phyloP scores from a whole-genome alignment of 2,888 invertebrate genomes.

The Ophioninae sp. region DNA sequence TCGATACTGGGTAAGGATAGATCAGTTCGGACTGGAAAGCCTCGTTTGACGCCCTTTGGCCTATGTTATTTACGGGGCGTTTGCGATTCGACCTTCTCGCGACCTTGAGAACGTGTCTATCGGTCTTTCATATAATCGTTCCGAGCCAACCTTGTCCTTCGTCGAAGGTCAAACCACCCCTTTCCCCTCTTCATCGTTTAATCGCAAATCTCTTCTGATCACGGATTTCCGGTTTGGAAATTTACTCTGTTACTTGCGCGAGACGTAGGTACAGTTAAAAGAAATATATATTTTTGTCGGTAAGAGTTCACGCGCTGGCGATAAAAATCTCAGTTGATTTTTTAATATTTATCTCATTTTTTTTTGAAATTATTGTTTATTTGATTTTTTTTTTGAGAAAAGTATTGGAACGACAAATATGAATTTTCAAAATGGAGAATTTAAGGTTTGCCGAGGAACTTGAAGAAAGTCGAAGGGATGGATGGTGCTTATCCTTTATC shows the following conservation, averaged over 20 bases:
- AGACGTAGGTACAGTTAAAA: neutral
- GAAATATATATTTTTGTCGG: neutral
- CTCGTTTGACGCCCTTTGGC: constrained; percentile 59
- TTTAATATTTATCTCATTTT: neutral
- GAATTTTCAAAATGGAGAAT: neutral
- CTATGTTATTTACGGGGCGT: constrained; percentile 48
- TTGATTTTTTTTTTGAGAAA: neutral
- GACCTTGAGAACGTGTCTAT: constrained; percentile 55
- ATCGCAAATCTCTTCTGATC: neutral
- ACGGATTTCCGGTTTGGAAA: neutral
- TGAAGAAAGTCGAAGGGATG: neutral
- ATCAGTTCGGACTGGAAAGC: constrained; percentile 7
- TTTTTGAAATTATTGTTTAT: neutral
- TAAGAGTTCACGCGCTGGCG: neutral
- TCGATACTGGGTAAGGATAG: neutral
- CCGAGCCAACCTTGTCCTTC: constrained; percentile 15
- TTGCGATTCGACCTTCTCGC: constrained; percentile 55
- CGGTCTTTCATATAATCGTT: constrained; percentile 43
- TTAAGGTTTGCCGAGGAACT: neutral
- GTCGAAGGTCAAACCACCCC: constrained; percentile 52
- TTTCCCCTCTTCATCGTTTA: neutral
- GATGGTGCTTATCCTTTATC: constrained; percentile 4
- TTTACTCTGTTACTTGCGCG: neutral
- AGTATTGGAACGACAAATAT: neutral
- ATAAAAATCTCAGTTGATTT: neutral